Base-by-base conservation (phyloP, 2,888 invertebrate species). In the Phanerotoma sp. region DNA sequence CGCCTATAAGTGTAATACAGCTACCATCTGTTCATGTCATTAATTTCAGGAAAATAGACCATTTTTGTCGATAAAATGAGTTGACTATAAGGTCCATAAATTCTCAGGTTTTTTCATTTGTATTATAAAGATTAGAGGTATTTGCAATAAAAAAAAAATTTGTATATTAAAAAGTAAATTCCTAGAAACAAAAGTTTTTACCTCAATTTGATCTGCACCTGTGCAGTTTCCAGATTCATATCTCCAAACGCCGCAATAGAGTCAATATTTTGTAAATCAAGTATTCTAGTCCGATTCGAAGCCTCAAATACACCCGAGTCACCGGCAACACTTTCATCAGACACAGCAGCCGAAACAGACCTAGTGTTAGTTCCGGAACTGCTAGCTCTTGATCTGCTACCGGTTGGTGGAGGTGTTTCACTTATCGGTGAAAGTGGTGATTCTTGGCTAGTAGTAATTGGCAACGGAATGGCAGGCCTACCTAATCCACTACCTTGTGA, bases 311-410 rank as follows among this genome's bases (percentile, higher is more conserved):
- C 93, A 0, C 93, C 93, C 0, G 92, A 93, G 74, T 95, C 94
- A 0, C 96, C 96, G 38, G 97, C 96, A 56, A 97, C 96, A 41
- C 95, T 96, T 76, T 97, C 97, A 75, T 96, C 96, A 76, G 96
- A 96, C 15, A 96, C 96, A 30, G 96, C 96, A 33, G 96, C 96
- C 16, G 96, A 96, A 41, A 96, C 95, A 30, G 93, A 92, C 73
- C 91, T 84, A 61, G 91, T 92, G 73, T 91, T 91, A 47, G 90
- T 90, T 49, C 90, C 90, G 69, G 82, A 75, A 57, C 77, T 77
- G 51, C 77, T 77, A 3, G 77, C 75, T 28, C 77, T 71, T 6
- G 77, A 77, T 18, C 77, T 65, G 15, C 69, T 73, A 10, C 75
- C 74, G 49, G 86, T 81, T 1, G 80, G 79, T 2, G 90, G 88